Percentiles rank a stretch among this genome's conserved stretches.
These are phyloP conservation scores for Stenolophus ochropezus DNA, from an alignment of 2,888 invertebrate species.

Conservation along the genomic window DNA sequence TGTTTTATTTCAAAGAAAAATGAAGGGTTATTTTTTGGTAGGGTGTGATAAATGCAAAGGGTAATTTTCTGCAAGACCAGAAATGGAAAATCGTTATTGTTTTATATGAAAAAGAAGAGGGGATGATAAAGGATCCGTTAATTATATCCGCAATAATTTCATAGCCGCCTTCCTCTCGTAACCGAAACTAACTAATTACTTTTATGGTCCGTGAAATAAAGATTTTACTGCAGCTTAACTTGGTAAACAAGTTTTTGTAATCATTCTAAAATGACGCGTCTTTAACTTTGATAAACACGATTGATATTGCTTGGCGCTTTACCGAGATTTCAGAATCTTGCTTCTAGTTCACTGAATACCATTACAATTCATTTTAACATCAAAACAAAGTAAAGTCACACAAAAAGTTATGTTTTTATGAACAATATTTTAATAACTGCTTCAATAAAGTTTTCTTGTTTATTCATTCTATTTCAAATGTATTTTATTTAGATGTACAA, in stretches of 20 bases:
- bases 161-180: not conserved
- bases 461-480: too few species aligned
- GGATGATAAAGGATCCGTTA: constrained; percentile 12
- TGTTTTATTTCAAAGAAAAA: not conserved
- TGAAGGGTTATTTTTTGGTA: not conserved
- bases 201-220: constrained; percentile 35
- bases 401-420: too few species aligned
- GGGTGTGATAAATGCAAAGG: not conserved
- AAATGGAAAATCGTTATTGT: not conserved
- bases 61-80: not conserved
- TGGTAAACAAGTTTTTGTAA: constrained; percentile 27
- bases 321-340: not conserved
- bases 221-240: constrained; percentile 30
- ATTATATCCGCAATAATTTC: constrained; percentile 16
- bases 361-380: too few species aligned
- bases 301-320: not conserved
- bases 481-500: too few species aligned
- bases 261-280: not conserved
- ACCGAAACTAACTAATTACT: constrained; percentile 16
- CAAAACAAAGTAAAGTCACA: too few species aligned
- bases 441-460: too few species aligned
- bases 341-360: not conserved
- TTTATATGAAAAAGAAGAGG: not conserved
- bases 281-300: not conserved
- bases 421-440: too few species aligned